Conservation (phyloP, 2,797 vertebrate species). For the Tokudaia muenninki region DNA sequence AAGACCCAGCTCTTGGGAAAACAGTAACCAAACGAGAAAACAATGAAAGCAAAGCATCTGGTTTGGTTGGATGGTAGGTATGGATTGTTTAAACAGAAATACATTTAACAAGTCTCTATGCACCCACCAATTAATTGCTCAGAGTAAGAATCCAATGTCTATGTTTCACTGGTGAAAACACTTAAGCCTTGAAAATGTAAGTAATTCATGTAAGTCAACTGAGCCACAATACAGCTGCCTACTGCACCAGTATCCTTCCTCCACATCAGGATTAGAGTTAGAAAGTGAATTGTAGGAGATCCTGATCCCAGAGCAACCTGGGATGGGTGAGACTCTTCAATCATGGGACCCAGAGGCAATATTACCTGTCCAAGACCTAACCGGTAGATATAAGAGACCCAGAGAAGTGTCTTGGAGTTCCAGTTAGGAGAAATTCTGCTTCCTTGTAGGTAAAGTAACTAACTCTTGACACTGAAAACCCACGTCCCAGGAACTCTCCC, state of each 20-base stretch:
- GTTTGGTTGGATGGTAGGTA: neutral
- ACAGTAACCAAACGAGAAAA: neutral
- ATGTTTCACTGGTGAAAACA: neutral
- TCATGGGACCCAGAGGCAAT: neutral
- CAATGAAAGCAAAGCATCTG: neutral
- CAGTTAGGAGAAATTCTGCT: neutral
- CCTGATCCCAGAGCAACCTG: neutral
- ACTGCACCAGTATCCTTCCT: neutral
- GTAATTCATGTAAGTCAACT: neutral
- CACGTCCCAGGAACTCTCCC: neutral
- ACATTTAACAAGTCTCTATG: neutral
- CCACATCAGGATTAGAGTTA: neutral
- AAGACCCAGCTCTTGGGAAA: neutral
- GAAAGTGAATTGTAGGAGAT: neutral
- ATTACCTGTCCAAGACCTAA: neutral
- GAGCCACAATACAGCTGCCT: neutral
- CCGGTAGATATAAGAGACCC: neutral
- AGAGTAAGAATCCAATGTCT: neutral
- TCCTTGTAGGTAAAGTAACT: neutral
- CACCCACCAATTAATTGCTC: neutral
- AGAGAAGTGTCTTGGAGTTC: neutral
- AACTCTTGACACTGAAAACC: neutral
- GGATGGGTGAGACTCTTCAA: neutral
- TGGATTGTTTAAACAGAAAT: neutral
- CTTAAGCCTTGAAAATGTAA: neutral